A percentile compares a stretch with the other conserved stretches of the same genome.
Conservation (phyloP, 2,113 vertebrate genomes). For the Brachionichthys hirsutus region DNA sequence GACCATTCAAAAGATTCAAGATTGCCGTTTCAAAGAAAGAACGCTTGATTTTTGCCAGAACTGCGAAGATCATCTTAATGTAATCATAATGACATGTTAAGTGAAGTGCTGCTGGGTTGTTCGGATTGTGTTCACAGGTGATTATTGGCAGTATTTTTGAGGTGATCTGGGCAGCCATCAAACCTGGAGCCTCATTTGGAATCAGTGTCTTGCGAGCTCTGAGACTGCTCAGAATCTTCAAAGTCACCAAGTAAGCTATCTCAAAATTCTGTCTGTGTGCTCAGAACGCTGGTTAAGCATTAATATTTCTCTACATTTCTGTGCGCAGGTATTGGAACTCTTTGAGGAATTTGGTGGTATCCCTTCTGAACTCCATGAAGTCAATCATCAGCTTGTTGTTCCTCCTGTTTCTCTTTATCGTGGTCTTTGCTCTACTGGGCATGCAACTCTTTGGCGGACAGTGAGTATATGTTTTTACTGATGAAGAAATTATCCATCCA, state of each 20-base stretch:
- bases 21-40: no score
- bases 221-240: constrained; percentile 92
- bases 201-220: constrained; percentile 93
- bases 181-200: constrained; percentile 92
- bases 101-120: not conserved
- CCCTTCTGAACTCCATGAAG: constrained; percentile 96
- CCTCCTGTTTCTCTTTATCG: constrained; percentile 96
- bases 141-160: constrained; percentile 97
- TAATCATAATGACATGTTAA: no score
- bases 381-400: constrained; percentile 97
- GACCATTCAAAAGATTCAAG: no score
- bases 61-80: no score
- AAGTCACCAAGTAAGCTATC: constrained; percentile 91
- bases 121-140: constrained; percentile 78
- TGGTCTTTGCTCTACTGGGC: constrained; percentile 94
- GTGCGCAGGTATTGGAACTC: constrained; percentile 93
- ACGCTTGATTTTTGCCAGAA: no score
- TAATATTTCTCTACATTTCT: constrained; percentile 5
- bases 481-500: not conserved
- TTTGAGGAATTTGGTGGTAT: constrained; percentile 92
- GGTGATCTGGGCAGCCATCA: constrained; percentile 94
- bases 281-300: not conserved
- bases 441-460: constrained; percentile 98
- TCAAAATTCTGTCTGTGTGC: not conserved
- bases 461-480: constrained; percentile 75